phyloP scores from a whole-genome alignment of 2,797 vertebrate species.

The Esox masquinongy region DNA sequence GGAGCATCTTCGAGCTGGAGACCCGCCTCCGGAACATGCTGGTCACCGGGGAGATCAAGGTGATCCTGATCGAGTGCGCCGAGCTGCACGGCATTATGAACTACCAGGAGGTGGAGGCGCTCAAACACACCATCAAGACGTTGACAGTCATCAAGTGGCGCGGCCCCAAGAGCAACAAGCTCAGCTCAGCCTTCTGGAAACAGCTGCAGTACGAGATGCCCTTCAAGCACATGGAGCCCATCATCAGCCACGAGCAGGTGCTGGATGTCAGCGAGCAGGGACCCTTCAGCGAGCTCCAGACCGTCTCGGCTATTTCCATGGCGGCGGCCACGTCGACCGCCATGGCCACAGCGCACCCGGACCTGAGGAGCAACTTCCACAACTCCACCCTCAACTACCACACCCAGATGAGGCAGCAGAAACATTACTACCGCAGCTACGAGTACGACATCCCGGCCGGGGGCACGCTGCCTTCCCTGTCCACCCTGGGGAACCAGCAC shows the following conservation, averaged over 20 bases:
- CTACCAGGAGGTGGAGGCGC: slow-evolving; percentile 98
- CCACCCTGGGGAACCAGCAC: slow-evolving; percentile 96
- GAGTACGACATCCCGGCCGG: slow-evolving; percentile 90
- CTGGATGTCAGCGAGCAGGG: slow-evolving; percentile 97
- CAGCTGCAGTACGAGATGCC: slow-evolving; percentile 99
- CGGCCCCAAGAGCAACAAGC: slow-evolving; percentile 95
- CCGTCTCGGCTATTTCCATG: slow-evolving; percentile 98
- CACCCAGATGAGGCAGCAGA: slow-evolving; percentile 93
- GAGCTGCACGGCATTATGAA: slow-evolving; percentile 97
- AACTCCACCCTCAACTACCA: slow-evolving; percentile 85
- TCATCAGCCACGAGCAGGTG: slow-evolving; percentile 91
- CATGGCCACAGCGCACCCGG: slow-evolving; percentile 95
- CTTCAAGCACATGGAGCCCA: slow-evolving; percentile 93
- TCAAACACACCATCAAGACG: slow-evolving; percentile 97
- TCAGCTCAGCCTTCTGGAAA: slow-evolving; percentile 99
- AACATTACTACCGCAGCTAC: slow-evolving; percentile 99
- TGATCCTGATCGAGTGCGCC: slow-evolving; percentile 97
- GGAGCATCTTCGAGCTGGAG: slow-evolving; percentile 99
- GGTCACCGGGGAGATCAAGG: slow-evolving; percentile 96
- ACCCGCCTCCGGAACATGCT: slow-evolving; percentile 96
- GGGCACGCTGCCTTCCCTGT: slow-evolving; percentile 92
- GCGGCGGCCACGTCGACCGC: slow-evolving; percentile 95
- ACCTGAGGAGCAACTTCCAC: slow-evolving; percentile 95
- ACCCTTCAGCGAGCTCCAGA: slow-evolving; percentile 98
- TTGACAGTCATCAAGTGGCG: slow-evolving; percentile 98